Conservation (phyloP, 2,797 vertebrate species). For the Mus spretus region DNA sequence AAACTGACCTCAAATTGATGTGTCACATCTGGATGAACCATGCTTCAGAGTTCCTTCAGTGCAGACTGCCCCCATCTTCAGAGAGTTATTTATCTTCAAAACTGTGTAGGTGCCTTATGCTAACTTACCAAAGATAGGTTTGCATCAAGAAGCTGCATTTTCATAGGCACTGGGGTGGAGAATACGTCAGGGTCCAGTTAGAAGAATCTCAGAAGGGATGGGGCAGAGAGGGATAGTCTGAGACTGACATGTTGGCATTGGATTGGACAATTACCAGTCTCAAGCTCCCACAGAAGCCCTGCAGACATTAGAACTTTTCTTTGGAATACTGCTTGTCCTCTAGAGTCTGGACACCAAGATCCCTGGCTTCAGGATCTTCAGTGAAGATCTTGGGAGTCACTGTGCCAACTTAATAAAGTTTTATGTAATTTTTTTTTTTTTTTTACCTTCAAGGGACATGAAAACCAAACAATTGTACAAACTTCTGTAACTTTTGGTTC, state of each 20-base stretch:
- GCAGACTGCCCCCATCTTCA: neutral
- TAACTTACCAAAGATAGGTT: neutral
- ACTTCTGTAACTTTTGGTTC: neutral
- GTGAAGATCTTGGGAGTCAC: neutral
- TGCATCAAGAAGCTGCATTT: slow-evolving; percentile 24
- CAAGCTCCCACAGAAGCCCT: neutral
- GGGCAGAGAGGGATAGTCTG: neutral
- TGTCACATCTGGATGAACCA: neutral
- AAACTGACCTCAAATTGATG: slow-evolving; percentile 21
- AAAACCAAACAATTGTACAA: slow-evolving; percentile 26
- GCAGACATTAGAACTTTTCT: neutral
- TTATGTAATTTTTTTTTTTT: neutral
- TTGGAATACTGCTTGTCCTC: neutral
- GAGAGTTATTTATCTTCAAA: neutral
- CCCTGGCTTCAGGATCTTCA: neutral
- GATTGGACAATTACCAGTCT: neutral
- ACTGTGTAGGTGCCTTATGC: neutral
- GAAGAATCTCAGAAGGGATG: neutral
- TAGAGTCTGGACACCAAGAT: neutral
- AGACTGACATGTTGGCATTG: neutral
- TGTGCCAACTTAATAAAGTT: neutral
- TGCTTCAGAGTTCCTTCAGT: neutral
- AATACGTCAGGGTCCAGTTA: neutral
- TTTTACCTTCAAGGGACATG: neutral
- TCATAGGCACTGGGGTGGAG: neutral